Base-by-base conservation (phyloP, 2,888 invertebrate species). In the Myopa testacea region DNA sequence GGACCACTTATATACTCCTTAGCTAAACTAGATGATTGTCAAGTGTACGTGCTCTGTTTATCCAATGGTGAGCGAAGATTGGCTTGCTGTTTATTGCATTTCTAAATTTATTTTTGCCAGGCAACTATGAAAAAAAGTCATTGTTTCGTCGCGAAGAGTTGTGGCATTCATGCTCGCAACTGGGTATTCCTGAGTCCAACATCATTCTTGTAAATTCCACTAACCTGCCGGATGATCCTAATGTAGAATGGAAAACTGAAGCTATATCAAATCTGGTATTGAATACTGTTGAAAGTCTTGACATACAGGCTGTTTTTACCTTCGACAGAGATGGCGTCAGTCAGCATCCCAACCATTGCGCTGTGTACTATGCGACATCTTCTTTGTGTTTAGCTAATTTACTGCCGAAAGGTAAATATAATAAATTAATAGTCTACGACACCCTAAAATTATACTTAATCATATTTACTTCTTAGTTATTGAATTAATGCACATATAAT, bases 291-390 rank as follows among this genome's bases (percentile, higher is more conserved):
- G 94, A 95, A 88, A 91, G 92, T 78, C 91, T 95, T 84, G 93
- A 93, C 84, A 94, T 96, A 85, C 94, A 96, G 86, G 94, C 95
- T 3, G 91, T 98, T 75, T 93, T 99, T 76, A 97, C 98, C 19
- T 99, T 99, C 91, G 99, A 99, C 90, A 93, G 94, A 85, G 92
- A 94, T 86, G 99, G 99, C 73, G 94, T 99, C 7, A 98, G 98
- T 83, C 93, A 95, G 7, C 99, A 99, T 90, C 91, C 92, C 38
- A 99, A 99, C 90, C 99, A 99, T 88, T 93, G 93, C 80, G 94
- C 96, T 79, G 92, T 96, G 81, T 96, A 94, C 88, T 94, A 94
- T 90, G 95, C 95, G 76, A 91, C 95, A 73, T 94, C 95, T 76
- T 93, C 94, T 85, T 91, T 96, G 86, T 94, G 94, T 88, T 91